Evolutionary conservation across 2,113 vertebrate species (phyloP).

Genomic region (Andinoacara biseriatus): DNA sequence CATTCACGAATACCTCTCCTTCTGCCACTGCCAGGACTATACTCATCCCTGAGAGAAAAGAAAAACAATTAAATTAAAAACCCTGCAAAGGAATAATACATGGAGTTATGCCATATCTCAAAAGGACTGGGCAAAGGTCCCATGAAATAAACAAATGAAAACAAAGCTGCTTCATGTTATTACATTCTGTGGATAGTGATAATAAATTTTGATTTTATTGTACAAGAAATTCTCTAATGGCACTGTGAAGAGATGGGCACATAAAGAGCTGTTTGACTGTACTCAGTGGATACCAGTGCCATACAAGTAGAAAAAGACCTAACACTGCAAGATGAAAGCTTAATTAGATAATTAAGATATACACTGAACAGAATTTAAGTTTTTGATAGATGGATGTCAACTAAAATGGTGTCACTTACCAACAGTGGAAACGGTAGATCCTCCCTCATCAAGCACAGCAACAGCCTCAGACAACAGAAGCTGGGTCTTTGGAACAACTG

Average conservation of each 20-base stretch:
- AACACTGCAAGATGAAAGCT: background rate
- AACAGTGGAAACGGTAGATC: constrained; percentile 92
- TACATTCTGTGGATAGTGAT: constrained; percentile 1
- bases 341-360: background rate
- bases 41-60: constrained; percentile 87
- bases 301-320: background rate
- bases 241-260: background rate
- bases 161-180: constrained; percentile 9
- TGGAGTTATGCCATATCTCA: constrained; percentile 15
- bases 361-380: background rate
- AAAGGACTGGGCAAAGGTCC: background rate
- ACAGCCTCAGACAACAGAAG: constrained; percentile 92
- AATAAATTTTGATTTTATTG: constrained; percentile 11
- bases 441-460: constrained; percentile 92
- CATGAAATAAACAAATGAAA: constrained; percentile 31
- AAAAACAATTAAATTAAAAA: constrained; percentile 4
- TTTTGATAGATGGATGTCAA: background rate
- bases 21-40: constrained; percentile 97
- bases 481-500: constrained; percentile 97
- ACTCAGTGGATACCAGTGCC: background rate
- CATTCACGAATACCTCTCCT: constrained; percentile 97
- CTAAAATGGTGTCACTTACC: constrained; percentile 79
- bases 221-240: constrained; percentile 9
- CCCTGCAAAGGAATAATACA: constrained; percentile 12
- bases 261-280: background rate